Percentiles rank a stretch among this genome's conserved stretches.
phyloP scores from a whole-genome alignment of 2,113 vertebrate species.

The Leucopsar rothschildi region DNA sequence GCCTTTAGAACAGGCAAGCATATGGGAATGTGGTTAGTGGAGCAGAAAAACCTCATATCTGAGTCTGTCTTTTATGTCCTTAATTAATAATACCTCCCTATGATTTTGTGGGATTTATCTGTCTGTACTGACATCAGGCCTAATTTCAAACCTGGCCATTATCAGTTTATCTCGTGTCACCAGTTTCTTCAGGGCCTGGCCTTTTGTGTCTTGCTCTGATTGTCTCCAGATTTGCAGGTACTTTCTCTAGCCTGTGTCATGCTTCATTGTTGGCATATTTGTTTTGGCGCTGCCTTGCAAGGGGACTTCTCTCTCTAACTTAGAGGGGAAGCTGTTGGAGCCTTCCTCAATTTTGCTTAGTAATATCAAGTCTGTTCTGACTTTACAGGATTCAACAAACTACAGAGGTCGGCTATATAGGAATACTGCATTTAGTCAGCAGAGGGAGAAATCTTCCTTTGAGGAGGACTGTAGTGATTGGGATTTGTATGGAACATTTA shows the following conservation, averaged over 20 bases:
- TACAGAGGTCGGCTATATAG: background rate
- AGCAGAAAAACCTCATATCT: background rate
- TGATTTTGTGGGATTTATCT: background rate
- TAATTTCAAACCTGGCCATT: background rate
- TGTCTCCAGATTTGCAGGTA: background rate
- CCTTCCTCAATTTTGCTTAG: background rate
- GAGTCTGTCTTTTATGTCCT: background rate
- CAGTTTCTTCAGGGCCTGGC: background rate
- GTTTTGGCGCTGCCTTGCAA: background rate
- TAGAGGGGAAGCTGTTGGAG: background rate
- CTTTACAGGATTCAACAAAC: background rate
- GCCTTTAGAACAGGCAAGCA: background rate
- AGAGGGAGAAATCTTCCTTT: conserved; percentile 32
- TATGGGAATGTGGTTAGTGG: background rate
- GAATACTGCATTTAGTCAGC: conserved; percentile 5
- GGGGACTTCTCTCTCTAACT: background rate
- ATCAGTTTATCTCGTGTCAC: background rate
- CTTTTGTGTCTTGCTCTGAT: background rate
- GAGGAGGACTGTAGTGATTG: background rate
- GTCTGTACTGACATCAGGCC: background rate
- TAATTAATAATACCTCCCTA: background rate
- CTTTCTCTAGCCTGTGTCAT: background rate
- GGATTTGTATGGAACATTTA: background rate
- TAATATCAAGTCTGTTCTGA: background rate
- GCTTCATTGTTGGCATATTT: background rate